Evolutionary conservation across 2,113 vertebrate species (phyloP).

Genomic region (Himantopus leucocephalus): DNA sequence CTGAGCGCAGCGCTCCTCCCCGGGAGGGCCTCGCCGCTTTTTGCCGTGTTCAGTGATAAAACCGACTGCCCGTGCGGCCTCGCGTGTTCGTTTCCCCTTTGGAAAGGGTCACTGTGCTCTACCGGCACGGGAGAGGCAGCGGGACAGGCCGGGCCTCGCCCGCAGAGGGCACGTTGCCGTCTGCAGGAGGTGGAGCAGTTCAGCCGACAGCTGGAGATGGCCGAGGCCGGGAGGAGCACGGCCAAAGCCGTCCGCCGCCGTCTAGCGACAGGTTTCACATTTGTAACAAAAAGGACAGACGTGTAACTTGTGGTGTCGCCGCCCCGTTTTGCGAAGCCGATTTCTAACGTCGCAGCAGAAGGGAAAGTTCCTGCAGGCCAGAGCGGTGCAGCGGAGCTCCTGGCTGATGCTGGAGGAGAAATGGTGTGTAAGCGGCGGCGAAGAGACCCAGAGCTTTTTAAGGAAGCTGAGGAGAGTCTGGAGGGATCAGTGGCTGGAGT

Average conservation of each 20-base stretch:
- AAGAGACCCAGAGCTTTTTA: neutral
- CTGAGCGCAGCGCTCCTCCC: neutral
- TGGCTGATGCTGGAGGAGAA: neutral
- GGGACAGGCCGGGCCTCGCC: neutral
- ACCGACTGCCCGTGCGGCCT: neutral
- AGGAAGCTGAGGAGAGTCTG: neutral
- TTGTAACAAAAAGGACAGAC: neutral
- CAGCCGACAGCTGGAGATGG: rapidly evolving
- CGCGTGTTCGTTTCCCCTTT: no score
- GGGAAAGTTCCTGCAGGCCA: rapidly evolving
- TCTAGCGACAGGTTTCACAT: neutral
- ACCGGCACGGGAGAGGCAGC: rapidly evolving
- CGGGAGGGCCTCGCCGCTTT: no score
- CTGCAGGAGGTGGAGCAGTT: rapidly evolving
- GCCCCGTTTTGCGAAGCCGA: neutral
- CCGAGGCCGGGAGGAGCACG: rapidly evolving
- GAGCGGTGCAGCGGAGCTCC: neutral
- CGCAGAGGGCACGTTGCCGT: rapidly evolving
- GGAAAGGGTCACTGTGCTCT: neutral
- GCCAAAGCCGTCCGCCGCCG: rapidly evolving
- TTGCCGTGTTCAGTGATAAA: neutral
- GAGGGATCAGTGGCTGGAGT: neutral
- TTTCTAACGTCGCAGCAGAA: neutral
- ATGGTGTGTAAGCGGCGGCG: rapidly evolving
- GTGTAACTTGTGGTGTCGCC: neutral